A percentile compares a stretch with the other conserved stretches of the same genome.
Evolutionary conservation across 2,888 invertebrate species (phyloP).

Genomic region (Tetropium fuscum): DNA sequence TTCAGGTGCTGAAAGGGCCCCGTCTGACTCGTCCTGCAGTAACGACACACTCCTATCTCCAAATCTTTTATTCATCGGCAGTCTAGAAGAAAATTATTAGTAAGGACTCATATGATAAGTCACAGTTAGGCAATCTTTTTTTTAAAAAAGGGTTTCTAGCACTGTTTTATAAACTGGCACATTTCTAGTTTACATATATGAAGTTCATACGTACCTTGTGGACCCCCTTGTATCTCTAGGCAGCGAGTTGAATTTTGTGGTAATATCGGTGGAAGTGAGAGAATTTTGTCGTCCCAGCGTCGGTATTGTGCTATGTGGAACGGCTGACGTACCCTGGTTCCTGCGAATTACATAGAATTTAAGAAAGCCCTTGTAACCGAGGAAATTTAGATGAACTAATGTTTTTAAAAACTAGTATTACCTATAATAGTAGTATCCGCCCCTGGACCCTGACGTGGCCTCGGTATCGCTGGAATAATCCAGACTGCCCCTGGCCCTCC

Average conservation of each 20-base stretch:
- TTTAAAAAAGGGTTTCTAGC: too few relatives aligned
- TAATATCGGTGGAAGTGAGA: slow-evolving; percentile 70
- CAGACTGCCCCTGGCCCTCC: slow-evolving; percentile 82
- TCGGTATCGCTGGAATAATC: slow-evolving; percentile 97
- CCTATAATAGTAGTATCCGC: slow-evolving; percentile 80
- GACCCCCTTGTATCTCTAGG: slow-evolving; percentile 76
- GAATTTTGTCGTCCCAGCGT: slow-evolving; percentile 65
- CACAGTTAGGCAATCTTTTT: too few relatives aligned
- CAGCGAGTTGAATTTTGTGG: slow-evolving; percentile 79
- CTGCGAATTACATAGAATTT: slow-evolving; percentile 43
- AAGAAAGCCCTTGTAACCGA: too few relatives aligned
- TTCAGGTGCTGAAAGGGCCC: slow-evolving; percentile 85
- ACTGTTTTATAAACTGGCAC: too few relatives aligned
- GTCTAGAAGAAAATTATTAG: slow-evolving; percentile 58
- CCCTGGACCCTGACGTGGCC: slow-evolving; percentile 85
- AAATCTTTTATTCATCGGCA: slow-evolving; percentile 66
- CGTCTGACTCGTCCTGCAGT: slow-evolving; percentile 82
- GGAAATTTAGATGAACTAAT: neutral
- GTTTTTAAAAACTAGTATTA: slow-evolving; percentile 46
- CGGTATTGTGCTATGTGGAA: slow-evolving; percentile 66
- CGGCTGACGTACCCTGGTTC: slow-evolving; percentile 60
- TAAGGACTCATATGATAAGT: too few relatives aligned
- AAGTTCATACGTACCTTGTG: slow-evolving; percentile 67
- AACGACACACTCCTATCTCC: slow-evolving; percentile 70
- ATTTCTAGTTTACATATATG: slow-evolving; percentile 6